Conservation (phyloP, 2,888 invertebrate species). For the Epirrhoe alternata region DNA sequence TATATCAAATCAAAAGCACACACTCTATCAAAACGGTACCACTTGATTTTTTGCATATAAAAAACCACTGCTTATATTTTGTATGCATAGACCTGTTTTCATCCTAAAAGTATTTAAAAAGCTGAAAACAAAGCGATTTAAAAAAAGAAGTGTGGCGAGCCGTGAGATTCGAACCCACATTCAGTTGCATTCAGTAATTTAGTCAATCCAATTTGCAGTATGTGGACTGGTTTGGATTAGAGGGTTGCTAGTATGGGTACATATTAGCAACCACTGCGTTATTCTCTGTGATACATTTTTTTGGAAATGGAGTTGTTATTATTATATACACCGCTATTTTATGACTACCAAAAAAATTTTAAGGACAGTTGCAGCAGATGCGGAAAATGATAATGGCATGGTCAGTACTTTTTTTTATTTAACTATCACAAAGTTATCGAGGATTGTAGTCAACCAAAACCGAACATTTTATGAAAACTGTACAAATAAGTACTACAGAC, state of each 20-base stretch:
- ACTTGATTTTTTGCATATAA: not conserved
- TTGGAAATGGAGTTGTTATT: not conserved
- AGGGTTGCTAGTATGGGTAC: constrained; percentile 8
- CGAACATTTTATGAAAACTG: too few relatives aligned
- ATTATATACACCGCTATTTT: too few relatives aligned
- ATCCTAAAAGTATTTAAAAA: constrained; percentile 27
- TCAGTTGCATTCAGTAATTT: constrained; percentile 34
- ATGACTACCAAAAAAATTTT: too few relatives aligned
- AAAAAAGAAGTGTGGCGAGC: constrained; percentile 35
- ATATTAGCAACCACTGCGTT: too few relatives aligned
- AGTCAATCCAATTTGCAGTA: constrained; percentile 29
- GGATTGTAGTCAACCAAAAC: too few relatives aligned
- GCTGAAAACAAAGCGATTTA: constrained; percentile 43
- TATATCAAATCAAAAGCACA: too few relatives aligned
- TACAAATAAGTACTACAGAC: too few relatives aligned
- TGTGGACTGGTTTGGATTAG: constrained; percentile 19
- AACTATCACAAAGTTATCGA: too few relatives aligned
- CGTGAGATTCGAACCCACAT: constrained; percentile 33
- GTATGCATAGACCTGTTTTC: constrained; percentile 7
- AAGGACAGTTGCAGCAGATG: too few relatives aligned
- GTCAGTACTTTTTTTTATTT: too few relatives aligned
- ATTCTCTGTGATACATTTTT: not conserved
- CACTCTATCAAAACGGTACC: not conserved
- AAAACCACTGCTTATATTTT: not conserved
- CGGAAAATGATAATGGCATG: too few relatives aligned